Evolutionary conservation across 2,888 invertebrate species (phyloP).

Genomic region (Ichneumon xanthorius): DNA sequence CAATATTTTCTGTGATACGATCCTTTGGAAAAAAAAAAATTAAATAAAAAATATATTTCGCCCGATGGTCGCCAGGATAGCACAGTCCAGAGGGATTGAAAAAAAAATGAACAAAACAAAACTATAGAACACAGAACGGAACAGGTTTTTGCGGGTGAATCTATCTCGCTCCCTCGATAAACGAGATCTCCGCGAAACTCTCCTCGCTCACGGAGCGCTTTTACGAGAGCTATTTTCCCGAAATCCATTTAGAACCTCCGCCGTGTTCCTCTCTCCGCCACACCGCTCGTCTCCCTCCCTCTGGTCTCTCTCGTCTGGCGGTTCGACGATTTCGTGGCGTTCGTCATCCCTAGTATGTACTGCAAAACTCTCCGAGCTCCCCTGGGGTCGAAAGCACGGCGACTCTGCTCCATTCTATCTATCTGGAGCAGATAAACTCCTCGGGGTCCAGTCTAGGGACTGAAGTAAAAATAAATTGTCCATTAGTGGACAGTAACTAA

Average conservation of each 20-base stretch:
- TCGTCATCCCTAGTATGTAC: constrained; percentile 23
- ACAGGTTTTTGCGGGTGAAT: constrained; percentile 35
- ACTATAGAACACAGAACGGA: constrained; percentile 34
- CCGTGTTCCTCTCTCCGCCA: constrained; percentile 28
- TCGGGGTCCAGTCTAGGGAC: not conserved
- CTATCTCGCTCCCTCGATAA: constrained; percentile 43
- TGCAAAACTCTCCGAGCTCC: not conserved
- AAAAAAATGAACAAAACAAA: constrained; percentile 11
- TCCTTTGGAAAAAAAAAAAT: constrained; percentile 18
- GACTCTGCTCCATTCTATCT: not conserved
- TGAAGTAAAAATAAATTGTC: constrained; percentile 6
- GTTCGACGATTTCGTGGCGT: constrained; percentile 19
- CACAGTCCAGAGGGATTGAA: constrained; percentile 29
- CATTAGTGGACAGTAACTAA: not conserved
- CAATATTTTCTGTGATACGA: constrained; percentile 51
- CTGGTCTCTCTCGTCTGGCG: constrained; percentile 1
- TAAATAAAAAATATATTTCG: constrained; percentile 11
- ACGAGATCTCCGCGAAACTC: constrained; percentile 54
- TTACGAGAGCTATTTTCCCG: constrained; percentile 38
- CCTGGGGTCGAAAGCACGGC: constrained; percentile 4
- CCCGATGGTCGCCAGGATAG: constrained; percentile 18
- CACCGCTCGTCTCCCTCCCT: constrained; percentile 14
- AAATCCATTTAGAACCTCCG: constrained; percentile 36
- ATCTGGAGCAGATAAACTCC: constrained; percentile 19
- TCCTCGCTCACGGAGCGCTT: constrained; percentile 24